These are phyloP conservation scores for Microplitis deprimator DNA, from an alignment of 2,888 invertebrate genomes.

Conservation along the genomic window DNA sequence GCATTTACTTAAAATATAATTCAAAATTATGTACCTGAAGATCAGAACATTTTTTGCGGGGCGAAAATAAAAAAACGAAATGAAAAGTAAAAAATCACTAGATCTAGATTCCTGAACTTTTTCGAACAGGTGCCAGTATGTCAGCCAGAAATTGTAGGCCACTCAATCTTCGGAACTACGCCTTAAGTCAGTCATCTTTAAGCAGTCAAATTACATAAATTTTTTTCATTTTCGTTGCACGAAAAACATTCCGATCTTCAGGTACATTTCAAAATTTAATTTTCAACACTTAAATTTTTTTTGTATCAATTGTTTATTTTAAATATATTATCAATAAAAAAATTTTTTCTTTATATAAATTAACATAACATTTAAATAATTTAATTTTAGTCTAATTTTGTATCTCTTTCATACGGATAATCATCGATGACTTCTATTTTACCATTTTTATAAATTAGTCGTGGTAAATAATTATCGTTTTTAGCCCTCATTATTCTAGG, in stretches of 20 bases:
- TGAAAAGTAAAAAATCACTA: no score
- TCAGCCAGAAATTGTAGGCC: no score
- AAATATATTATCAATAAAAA: constrained; percentile 5
- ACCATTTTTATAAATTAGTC: constrained; percentile 52
- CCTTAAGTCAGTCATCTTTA: no score
- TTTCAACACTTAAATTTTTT: constrained; percentile 6
- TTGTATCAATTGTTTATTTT: constrained; percentile 5
- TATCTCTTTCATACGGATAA: neutral
- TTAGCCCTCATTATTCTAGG: constrained; percentile 38
- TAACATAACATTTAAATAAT: neutral
- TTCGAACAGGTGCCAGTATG: no score
- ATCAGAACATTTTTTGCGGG: no score
- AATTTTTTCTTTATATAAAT: neutral
- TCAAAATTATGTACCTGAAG: neutral
- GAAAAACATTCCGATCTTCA: no score
- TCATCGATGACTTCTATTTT: constrained; percentile 25
- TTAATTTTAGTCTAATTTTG: neutral
- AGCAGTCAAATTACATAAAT: no score
- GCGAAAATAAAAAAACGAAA: no score
- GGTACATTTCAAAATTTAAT: neutral
- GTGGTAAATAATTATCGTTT: constrained; percentile 56
- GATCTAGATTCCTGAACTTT: no score
- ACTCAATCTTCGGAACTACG: no score
- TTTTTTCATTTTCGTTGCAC: no score
- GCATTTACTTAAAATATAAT: constrained; percentile 22